These are phyloP conservation scores for Mamestra brassicae DNA, from an alignment of 2,888 invertebrate genomes.

Conservation along the genomic window DNA sequence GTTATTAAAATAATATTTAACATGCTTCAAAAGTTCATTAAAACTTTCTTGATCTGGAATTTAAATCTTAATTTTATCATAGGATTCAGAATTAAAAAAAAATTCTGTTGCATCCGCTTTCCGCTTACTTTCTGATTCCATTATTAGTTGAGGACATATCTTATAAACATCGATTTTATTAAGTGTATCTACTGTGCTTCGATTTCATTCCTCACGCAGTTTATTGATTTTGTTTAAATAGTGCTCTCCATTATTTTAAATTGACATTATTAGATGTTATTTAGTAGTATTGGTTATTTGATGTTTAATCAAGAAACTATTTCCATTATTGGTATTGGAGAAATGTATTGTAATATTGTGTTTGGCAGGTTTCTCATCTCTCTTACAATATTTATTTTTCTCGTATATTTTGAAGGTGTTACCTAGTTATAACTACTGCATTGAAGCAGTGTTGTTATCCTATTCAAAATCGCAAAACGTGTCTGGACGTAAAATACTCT, in stretches of 20 bases:
- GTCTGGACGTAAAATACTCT: conserved; percentile 4
- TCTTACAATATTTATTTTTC: background rate
- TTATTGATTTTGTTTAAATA: conserved; percentile 51
- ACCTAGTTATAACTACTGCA: background rate
- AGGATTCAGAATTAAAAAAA: background rate
- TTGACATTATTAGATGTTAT: background rate
- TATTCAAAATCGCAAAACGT: background rate
- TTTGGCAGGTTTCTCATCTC: background rate
- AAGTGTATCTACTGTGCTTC: conserved; percentile 4
- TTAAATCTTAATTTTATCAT: background rate
- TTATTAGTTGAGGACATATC: conserved; percentile 8
- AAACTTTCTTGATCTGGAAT: conserved; percentile 25
- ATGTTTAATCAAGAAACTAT: conserved; percentile 12
- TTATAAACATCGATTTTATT: conserved; percentile 52
- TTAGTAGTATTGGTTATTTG: background rate
- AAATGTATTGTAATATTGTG: background rate
- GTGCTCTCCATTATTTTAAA: conserved; percentile 14
- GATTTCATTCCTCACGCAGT: conserved; percentile 42
- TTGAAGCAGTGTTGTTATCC: background rate
- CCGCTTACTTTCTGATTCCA: conserved; percentile 9
- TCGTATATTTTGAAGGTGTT: background rate
- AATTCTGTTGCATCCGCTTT: conserved; percentile 21
- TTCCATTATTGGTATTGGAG: background rate
- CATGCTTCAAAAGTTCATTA: conserved; percentile 14
- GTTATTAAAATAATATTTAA: conserved; percentile 30